Percentiles rank a stretch among this genome's conserved stretches.
phyloP scores from a whole-genome alignment of 2,113 vertebrate genomes.

The Tenebrosternarchus preto region DNA sequence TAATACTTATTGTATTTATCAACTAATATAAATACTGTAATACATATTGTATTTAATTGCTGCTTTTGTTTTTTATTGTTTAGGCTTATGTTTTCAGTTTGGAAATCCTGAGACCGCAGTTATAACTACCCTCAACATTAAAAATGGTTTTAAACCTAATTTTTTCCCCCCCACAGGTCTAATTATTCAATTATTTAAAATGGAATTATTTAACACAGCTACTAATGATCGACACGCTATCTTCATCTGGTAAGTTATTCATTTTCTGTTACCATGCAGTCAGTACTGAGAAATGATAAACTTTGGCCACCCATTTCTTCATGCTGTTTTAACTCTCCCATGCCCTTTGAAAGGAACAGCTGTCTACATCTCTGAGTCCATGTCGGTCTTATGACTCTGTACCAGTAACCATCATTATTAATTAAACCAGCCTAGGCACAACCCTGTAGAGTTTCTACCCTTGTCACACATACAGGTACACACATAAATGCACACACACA shows the following conservation, averaged over 20 bases:
- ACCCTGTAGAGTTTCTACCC: background rate
- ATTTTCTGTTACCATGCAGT: background rate
- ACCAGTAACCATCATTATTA: background rate
- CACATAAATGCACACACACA: background rate
- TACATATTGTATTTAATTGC: background rate
- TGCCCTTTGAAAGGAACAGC: too few species aligned
- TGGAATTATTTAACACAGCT: background rate
- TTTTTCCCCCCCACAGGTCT: background rate
- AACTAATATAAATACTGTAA: too few species aligned
- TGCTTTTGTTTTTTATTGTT: background rate
- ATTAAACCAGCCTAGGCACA: background rate
- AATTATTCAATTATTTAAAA: background rate
- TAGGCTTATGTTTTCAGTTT: background rate
- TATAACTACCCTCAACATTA: background rate
- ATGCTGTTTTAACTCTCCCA: background rate
- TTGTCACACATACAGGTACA: conserved; percentile 9
- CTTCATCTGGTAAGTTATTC: background rate
- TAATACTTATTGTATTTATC: background rate
- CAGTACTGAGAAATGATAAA: background rate
- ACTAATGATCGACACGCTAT: background rate
- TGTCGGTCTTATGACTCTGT: background rate
- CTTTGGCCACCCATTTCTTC: background rate
- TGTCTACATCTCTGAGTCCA: background rate
- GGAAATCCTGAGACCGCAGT: background rate
- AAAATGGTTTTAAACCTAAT: background rate